phyloP scores from a whole-genome alignment of 2,888 invertebrate genomes.

The Gymnoscelis rufifasciata region DNA sequence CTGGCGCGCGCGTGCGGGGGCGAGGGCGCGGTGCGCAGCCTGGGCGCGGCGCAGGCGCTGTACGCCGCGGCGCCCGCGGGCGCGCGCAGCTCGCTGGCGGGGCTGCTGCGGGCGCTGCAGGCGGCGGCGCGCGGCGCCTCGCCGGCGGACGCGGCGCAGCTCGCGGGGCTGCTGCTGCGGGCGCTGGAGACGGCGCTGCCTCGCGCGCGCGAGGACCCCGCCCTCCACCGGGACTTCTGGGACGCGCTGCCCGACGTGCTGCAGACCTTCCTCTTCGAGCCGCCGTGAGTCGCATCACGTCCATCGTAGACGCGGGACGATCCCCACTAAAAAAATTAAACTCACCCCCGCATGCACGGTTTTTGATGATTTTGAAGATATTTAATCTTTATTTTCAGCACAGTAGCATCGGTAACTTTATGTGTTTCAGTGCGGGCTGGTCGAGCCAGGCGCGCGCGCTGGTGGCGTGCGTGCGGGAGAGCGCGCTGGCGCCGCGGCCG shows the following conservation, averaged over 20 bases:
- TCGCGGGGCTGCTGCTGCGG: constrained; percentile 54
- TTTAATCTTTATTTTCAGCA: too few species aligned
- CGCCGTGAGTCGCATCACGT: constrained; percentile 58
- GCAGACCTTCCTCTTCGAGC: constrained; percentile 93
- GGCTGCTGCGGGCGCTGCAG: constrained; percentile 37
- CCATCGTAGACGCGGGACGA: too few species aligned
- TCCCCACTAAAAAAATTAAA: too few species aligned
- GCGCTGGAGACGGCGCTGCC: constrained; percentile 92
- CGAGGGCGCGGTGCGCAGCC: constrained; percentile 46
- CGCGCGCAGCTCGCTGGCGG: constrained; percentile 39
- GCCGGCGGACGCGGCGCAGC: constrained; percentile 46
- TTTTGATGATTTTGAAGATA: too few species aligned
- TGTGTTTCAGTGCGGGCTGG: constrained; percentile 41
- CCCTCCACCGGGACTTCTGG: constrained; percentile 90
- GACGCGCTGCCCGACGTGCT: constrained; percentile 89
- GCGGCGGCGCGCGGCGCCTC: constrained; percentile 38
- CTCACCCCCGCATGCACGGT: too few species aligned
- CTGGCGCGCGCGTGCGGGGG: constrained; percentile 42
- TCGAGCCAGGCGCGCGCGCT: constrained; percentile 44
- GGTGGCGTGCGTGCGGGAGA: constrained; percentile 43
- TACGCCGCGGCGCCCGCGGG: constrained; percentile 25
- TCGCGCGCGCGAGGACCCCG: constrained; percentile 88
- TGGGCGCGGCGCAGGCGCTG: constrained; percentile 45
- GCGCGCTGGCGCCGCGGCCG: constrained; percentile 55
- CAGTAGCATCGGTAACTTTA: too few species aligned